These are phyloP conservation scores for Larimichthys polyactis DNA, from an alignment of 2,113 vertebrate species.

Conservation along the genomic window DNA sequence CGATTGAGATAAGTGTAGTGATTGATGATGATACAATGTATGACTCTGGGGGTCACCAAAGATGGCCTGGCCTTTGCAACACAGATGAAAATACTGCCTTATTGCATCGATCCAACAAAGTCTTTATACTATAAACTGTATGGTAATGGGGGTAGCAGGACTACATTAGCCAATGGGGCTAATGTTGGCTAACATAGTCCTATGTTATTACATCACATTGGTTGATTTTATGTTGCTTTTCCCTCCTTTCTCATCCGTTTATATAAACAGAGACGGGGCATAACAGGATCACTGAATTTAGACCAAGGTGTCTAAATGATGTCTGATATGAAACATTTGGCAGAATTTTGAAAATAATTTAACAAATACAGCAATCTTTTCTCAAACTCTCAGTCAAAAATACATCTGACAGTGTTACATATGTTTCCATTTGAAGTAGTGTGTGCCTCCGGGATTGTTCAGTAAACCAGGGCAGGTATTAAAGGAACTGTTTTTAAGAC, in stretches of 20 bases:
- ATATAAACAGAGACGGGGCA: no score
- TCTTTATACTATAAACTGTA: not conserved
- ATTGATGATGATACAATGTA: conserved; percentile 16
- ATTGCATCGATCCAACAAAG: not conserved
- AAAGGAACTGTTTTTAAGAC: not conserved
- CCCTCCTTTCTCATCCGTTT: no score
- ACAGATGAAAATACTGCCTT: not conserved
- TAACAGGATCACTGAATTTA: no score
- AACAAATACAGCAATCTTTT: not conserved
- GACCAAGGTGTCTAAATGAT: no score
- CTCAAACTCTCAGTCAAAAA: not conserved
- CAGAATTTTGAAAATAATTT: no score
- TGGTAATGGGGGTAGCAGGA: not conserved
- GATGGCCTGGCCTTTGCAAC: not conserved
- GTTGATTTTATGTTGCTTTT: no score
- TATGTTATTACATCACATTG: not conserved
- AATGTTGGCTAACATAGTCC: not conserved
- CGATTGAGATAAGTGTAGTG: not conserved
- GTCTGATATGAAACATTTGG: no score
- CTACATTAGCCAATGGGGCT: not conserved
- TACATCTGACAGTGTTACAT: not conserved
- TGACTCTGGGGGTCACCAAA: not conserved
- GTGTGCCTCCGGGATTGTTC: not conserved
- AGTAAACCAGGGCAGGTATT: conserved; percentile 1
- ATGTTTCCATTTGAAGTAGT: conserved; percentile 7